Conservation (phyloP, 2,888 invertebrate species). For the Acrobasis suavella region DNA sequence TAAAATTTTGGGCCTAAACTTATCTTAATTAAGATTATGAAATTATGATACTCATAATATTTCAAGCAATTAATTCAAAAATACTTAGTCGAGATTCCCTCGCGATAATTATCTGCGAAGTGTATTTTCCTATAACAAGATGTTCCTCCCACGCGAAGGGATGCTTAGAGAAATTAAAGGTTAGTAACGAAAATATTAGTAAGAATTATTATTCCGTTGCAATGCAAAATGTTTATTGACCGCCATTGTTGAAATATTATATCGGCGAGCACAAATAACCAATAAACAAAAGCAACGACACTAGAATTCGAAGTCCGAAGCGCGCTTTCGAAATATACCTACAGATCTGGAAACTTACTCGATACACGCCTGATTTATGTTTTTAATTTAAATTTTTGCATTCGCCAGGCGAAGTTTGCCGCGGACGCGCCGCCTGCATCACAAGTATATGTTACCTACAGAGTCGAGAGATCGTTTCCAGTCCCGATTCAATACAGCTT, state of each 20-base stretch:
- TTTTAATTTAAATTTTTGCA: constrained; percentile 84
- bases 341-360: constrained; percentile 78
- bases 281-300: constrained; percentile 45
- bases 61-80: constrained; percentile 77
- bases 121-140: constrained; percentile 27
- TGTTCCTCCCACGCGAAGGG: constrained; percentile 7
- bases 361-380: constrained; percentile 82
- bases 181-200: constrained; percentile 11
- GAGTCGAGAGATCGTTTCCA: constrained; percentile 69
- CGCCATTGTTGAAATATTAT: background rate
- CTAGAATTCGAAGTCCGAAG: constrained; percentile 55
- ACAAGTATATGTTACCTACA: constrained; percentile 73
- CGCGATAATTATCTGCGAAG: constrained; percentile 62
- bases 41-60: constrained; percentile 79
- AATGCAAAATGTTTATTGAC: background rate
- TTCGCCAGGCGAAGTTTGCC: constrained; percentile 77
- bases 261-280: constrained; percentile 28
- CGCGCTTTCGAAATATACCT: constrained; percentile 64
- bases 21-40: constrained; percentile 79
- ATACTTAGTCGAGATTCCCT: constrained; percentile 59
- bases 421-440: constrained; percentile 78
- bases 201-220: background rate
- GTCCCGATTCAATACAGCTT: constrained; percentile 74
- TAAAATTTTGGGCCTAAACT: constrained; percentile 68
- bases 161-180: constrained; percentile 5